phyloP scores from a whole-genome alignment of 2,113 vertebrate species.

The Scortum barcoo region DNA sequence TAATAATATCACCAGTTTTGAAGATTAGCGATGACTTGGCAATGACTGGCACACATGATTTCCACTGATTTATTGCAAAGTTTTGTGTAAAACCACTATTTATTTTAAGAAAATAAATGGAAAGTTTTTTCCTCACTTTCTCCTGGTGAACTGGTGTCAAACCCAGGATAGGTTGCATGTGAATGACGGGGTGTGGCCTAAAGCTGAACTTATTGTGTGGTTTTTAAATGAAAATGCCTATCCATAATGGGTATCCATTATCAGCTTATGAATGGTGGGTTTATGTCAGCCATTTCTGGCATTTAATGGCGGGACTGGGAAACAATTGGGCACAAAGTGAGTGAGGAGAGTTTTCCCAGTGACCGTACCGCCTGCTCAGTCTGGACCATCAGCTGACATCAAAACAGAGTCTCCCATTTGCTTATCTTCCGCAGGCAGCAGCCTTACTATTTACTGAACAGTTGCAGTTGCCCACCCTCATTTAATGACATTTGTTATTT shows the following conservation, averaged over 20 bases:
- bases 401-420: constrained; percentile 57
- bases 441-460: constrained; percentile 68
- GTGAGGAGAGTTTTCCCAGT: constrained; percentile 55
- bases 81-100: not conserved
- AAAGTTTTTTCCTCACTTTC: not conserved
- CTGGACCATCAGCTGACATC: constrained; percentile 62
- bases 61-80: not conserved
- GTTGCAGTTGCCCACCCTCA: constrained; percentile 57
- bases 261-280: constrained; percentile 44
- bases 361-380: constrained; percentile 45
- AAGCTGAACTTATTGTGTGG: constrained; percentile 11
- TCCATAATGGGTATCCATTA: constrained; percentile 46
- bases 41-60: not conserved
- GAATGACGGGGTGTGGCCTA: constrained; percentile 23
- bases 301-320: constrained; percentile 62
- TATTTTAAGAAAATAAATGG: not conserved
- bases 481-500: constrained; percentile 76
- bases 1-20: not conserved
- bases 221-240: constrained; percentile 24
- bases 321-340: constrained; percentile 62
- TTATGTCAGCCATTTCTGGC: constrained; percentile 47
- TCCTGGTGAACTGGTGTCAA: not conserved
- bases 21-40: not conserved
- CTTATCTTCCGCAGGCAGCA: constrained; percentile 80
- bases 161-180: constrained; percentile 18